phyloP scores from a whole-genome alignment of 2,113 vertebrate genomes.

The Neofelis nebulosa region DNA sequence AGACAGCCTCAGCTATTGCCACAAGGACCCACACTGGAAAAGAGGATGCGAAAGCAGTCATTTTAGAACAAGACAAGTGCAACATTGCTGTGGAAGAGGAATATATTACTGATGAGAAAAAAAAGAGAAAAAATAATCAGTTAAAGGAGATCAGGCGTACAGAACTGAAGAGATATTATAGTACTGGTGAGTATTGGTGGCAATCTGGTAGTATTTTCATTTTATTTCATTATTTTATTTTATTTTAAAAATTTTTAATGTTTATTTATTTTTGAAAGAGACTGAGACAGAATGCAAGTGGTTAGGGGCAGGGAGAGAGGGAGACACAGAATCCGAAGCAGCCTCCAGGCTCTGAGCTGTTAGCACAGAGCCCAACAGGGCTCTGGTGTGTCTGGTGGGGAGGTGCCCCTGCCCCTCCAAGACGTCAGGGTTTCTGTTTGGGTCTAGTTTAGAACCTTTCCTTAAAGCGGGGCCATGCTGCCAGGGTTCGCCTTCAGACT shows the following conservation, averaged over 20 bases:
- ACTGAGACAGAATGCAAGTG: no score
- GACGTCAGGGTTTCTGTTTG: background rate
- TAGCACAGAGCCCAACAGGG: no score
- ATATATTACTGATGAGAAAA: conserved; percentile 84
- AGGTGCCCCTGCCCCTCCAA: background rate
- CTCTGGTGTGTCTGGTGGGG: background rate
- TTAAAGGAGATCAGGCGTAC: conserved; percentile 87
- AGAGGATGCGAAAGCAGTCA: conserved; percentile 80
- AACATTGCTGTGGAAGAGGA: conserved; percentile 81
- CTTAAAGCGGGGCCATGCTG: conserved; percentile 35
- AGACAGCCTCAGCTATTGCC: conserved; percentile 72
- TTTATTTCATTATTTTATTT: background rate
- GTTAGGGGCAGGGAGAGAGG: no score
- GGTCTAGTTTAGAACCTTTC: conserved; percentile 67
- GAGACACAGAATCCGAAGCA: no score
- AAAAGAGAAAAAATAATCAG: conserved; percentile 87
- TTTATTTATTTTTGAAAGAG: no score
- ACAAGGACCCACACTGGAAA: conserved; percentile 80
- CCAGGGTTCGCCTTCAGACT: conserved; percentile 25
- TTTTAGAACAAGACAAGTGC: conserved; percentile 84
- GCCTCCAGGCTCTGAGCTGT: no score
- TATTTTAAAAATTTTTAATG: no score
- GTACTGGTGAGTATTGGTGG: conserved; percentile 79
- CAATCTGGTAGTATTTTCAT: background rate
- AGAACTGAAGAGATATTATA: conserved; percentile 88